These are phyloP conservation scores for Orthonyx spaldingii DNA, from an alignment of 2,113 vertebrate species.

Conservation along the genomic window DNA sequence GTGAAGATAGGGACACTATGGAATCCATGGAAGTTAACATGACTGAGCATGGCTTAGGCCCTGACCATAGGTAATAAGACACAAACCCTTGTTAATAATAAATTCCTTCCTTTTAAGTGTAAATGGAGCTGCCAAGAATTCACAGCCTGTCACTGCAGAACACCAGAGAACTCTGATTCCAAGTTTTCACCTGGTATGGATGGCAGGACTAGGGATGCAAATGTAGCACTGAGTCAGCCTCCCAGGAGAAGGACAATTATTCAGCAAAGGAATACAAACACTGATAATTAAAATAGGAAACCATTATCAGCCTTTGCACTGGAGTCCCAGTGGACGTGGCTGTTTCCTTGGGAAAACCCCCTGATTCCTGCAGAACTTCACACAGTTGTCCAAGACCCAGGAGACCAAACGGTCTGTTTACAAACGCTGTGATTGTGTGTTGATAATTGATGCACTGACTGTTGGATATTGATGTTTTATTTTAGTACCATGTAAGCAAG, in stretches of 20 bases:
- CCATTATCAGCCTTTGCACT: not conserved
- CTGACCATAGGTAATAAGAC: not conserved
- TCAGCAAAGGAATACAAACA: not conserved
- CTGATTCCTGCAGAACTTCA: not conserved
- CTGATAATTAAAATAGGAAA: not conserved
- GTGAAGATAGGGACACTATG: not conserved
- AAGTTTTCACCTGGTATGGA: not conserved
- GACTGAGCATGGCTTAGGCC: not conserved
- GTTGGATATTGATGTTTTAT: not conserved
- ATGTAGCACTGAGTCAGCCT: not conserved
- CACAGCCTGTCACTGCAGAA: not conserved
- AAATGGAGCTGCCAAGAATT: not conserved
- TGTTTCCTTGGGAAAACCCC: not conserved
- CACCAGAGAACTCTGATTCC: not conserved
- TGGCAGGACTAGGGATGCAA: not conserved
- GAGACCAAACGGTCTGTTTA: not conserved
- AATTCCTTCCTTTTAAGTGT: not conserved
- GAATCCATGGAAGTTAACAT: not conserved
- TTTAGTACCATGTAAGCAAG: slow-evolving; percentile 93
- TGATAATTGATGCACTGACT: not conserved
- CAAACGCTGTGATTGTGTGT: not conserved
- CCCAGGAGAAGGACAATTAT: not conserved
- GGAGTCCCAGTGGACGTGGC: not conserved
- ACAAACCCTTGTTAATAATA: not conserved
- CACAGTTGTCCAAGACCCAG: not conserved